Evolutionary conservation across 2,888 invertebrate species (phyloP), one percentile per base, ranked within the genome.

Genomic region (Ichneumon xanthorius): DNA sequence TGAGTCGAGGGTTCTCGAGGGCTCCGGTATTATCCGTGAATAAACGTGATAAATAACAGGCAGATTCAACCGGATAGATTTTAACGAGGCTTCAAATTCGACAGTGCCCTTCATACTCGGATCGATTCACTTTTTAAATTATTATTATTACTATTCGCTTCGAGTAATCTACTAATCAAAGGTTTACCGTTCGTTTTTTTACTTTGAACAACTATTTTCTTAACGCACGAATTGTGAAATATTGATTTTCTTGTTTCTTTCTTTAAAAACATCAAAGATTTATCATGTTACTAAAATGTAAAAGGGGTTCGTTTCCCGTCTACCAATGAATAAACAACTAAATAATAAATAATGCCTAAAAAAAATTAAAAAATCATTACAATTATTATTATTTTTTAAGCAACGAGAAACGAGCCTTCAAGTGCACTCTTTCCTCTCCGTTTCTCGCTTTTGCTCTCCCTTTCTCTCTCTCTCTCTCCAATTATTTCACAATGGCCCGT

Each of bases 401-500:
- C 9, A 11, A 40, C 40, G 40, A 55, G 14, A 63, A 63, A 26
- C 33, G 63, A 63, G 63, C 16, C 33, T 63, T 63, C 33, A 11
- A 63, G 63, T 55, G 19, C 55, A 22, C 30, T 63, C 63, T 33
- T 11, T 40, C 40, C 11, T 40, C 40, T 40, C 0, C 40, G 40
- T 40, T 11, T 40, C 40, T 40, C 40, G 40, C 40, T 40, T 40
- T 40, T 40, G 40, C 40, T 11, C 11, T 40, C 9, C 9, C 40
- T 11, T 40, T 58, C 58, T 22, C 9, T 22, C 61, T 11, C n/a
- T 22, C 2, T 40, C 45, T 61, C 37, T 50, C 30, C 50, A 4
- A 19, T 65, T 76, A 76, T 76, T 67, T 65, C 22, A 76, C 76
- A 67, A 67, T 76, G 22, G 76, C 19, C 48, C 76, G 53, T 40